Evolutionary conservation across 1,140 invertebrate genomes (phyloP), one percentile per base, ranked within the genome.

Genomic region (Sycophaga agraensis): DNA sequence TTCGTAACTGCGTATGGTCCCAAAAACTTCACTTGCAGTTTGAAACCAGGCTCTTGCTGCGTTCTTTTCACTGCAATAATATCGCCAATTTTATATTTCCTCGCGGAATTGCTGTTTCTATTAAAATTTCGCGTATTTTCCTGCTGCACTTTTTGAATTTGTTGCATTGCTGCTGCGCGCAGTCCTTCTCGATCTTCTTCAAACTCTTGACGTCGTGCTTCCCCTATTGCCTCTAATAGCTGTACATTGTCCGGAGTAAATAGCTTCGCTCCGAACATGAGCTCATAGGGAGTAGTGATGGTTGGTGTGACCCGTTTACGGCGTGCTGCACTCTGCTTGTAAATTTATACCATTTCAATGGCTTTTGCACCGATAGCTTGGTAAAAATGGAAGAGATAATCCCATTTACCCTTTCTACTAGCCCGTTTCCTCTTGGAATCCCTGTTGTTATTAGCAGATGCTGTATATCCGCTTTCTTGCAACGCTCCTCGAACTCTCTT

Each of bases 341-440:
- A 14, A 9, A 39, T 14, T 39, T 39, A 14, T 39, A 39, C 35
- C 35, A 39, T 39, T 34, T 34, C 11, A 6, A 34, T 11, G 31
- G 31, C 17, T 46, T 21, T 2, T 46, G 2, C 0, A 46, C 14
- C 1, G 45, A 16, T 21, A 46, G 31, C 31, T 34, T 34, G 5
- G 31, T 11, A 6, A 34, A 6, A 34, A 34, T 34, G 5, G 5
- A 6, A 34, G 31, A 5, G 5, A 34, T 11, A 6, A 34, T 11
- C 5, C 11, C 31, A 34, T 34, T 34, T 5, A 34, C 31, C 11
- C 31, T 35, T 43, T 77, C 75, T 0, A 76, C 72, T 45, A 77
- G 71, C 1, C 73, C 74, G 51, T 79, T 78, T 0, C 63, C 67
- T 16, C 68, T 39, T 7, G 70, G 71, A 2, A 66, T 9, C 12